Evolutionary conservation across 2,888 invertebrate genomes (phyloP), one percentile per base, ranked within the genome.

Genomic region (Chloromyia formosa): DNA sequence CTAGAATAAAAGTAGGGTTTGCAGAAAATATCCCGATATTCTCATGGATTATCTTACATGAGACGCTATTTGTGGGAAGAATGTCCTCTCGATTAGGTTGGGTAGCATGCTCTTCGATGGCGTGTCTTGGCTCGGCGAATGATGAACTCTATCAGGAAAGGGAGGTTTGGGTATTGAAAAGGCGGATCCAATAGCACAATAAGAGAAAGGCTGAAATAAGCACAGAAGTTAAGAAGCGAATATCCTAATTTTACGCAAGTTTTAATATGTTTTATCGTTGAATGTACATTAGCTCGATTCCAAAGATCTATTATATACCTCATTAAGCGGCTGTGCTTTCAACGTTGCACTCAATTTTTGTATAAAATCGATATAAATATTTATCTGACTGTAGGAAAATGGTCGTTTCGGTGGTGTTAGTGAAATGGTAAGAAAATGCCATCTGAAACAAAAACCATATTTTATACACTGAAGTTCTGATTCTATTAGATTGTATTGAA

Each of bases 351-450:
- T 87, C 10, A 88, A 79, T 78, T 87, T 86, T 78, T 87, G 87
- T 53, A 86, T 83, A 49, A 89, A 89, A 80, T 90, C 90, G 40
- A 90, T 86, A 78, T 87, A 90, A 40, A 90, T 87, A 75, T 86
- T 84, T 23, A 90, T 84, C 80, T 89, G 88, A 78, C 89, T 89
- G 78, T 88, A 88, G 18, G 88, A 86, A 82, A 90, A 90, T 1
- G 89, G 89, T 42, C 90, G 83, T 78, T 87, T 87, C 9, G 83
- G 85, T 12, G 86, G 86, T 14, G 84, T 84, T 66, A 86, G 80
- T 27, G 83, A 82, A 45, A 90, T 85, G 16, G 87, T 87, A 1
- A 90, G 80, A 76, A 87, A 88, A 80, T 90, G 90, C 90, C 90
- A 90, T 74, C 87, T 85, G 27, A 83, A 83, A 81, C 74, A 76